Evolutionary conservation across 1,140 invertebrate species (phyloP), one percentile per base, ranked within the genome.

Genomic region (Oscheius sp.): DNA sequence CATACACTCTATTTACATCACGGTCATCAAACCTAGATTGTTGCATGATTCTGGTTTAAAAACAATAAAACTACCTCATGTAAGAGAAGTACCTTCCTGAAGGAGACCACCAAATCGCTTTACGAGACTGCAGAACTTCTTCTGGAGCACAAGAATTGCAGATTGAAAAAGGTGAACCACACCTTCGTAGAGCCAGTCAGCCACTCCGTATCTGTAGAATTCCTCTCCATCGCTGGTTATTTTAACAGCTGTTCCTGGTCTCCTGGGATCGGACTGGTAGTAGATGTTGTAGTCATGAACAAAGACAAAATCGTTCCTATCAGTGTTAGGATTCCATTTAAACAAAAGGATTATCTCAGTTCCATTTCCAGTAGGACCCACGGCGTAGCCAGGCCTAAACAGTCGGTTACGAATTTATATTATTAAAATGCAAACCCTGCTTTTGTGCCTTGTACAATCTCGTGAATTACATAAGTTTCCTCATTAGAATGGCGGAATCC

Each of bases 151-250:
- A 18, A 64, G 13, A 64, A n/a, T 58, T 62, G 0, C 42, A 64
- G 34, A 1, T 13, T 45, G 29, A 10, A 49, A 18, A n/a, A n/a
- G n/a, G 15, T 64, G 34, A 45, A 80, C 52, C 83, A n/a, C 75
- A 62, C 84, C 81, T 73, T 84, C 81, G 69, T 83, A 84, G n/a
- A 81, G 63, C 82, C 82, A 83, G 65, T 82, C 78, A 10, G 83
- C 65, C 28, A 84, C 59, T 32, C 72, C 72, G 49, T 73, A 74
- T 45, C 64, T 42, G 26, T 58, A 42, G 1, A 61, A 59, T 2
- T 55, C 42, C 3, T 35, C 29, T 35, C 72, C 72, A 3, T 59
- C 59, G 32, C 23, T n/a, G 18, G 63, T 74, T 23, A 74, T n/a
- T 20, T 62, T 46, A 32, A 62, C 58, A 0, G 72, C 72, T 18